A percentile compares a stretch with the other conserved stretches of the same genome.
phyloP scores from a whole-genome alignment of 2,888 invertebrate species.

The Mimumesa dahlbomi region DNA sequence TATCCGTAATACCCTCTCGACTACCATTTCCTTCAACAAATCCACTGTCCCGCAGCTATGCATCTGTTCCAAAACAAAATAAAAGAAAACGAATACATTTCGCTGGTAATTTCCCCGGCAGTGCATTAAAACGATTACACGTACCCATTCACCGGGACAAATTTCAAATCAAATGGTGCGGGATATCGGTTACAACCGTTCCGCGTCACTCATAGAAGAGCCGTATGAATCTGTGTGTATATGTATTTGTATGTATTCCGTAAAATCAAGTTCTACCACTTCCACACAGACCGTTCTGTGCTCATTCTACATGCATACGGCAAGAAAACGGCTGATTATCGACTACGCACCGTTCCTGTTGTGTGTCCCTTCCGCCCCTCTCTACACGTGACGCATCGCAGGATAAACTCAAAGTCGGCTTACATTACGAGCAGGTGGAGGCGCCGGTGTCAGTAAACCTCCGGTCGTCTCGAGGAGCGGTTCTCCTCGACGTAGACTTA shows the following conservation, averaged over 20 bases:
- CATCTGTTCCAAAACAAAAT: too few species aligned
- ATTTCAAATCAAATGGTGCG: too few species aligned
- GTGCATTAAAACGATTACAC: too few species aligned
- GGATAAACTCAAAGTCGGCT: conserved; percentile 69
- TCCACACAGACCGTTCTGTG: conserved; percentile 11
- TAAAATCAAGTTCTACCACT: conserved; percentile 25
- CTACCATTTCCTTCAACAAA: too few species aligned
- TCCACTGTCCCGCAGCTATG: too few species aligned
- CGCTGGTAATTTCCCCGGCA: too few species aligned
- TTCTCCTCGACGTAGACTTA: conserved; percentile 24
- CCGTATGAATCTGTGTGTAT: too few species aligned
- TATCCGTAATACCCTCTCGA: too few species aligned
- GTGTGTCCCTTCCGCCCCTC: conserved; percentile 59
- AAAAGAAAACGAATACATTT: too few species aligned
- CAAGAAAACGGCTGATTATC: conserved; percentile 57
- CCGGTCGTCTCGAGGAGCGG: conserved; percentile 68
- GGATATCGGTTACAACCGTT: too few species aligned
- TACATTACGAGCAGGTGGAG: conserved; percentile 75
- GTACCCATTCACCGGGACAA: too few species aligned
- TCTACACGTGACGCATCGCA: conserved; percentile 71
- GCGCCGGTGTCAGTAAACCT: conserved; percentile 76
- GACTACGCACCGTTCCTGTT: conserved; percentile 36
- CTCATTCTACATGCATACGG: conserved; percentile 33
- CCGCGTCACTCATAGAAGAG: conserved; percentile 16
- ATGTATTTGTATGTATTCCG: too few species aligned